These are phyloP conservation scores for Gallirallus australis DNA, from an alignment of 2,797 vertebrate species.

Conservation along the genomic window DNA sequence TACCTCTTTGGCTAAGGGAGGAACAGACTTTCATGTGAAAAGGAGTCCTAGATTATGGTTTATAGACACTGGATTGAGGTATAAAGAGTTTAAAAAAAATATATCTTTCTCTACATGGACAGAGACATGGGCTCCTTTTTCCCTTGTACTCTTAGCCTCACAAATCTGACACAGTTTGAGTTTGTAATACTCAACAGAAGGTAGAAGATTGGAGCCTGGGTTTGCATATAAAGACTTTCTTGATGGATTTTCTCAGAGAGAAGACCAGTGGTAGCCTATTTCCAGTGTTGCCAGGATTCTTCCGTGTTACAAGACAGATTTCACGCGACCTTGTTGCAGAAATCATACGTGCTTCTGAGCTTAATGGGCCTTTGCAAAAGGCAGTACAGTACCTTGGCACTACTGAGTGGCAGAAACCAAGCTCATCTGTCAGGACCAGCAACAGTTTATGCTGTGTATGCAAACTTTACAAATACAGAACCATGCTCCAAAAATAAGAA, in stretches of 20 bases:
- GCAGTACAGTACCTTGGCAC: neutral
- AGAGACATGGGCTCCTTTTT: neutral
- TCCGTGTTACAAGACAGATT: neutral
- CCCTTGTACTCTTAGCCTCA: neutral
- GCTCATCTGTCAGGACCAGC: neutral
- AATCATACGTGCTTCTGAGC: neutral
- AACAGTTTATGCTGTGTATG: neutral
- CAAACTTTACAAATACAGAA: neutral
- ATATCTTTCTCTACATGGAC: neutral
- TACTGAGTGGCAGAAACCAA: neutral
- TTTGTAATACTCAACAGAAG: neutral
- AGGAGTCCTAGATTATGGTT: neutral
- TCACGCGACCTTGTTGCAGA: neutral
- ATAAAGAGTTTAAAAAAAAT: neutral
- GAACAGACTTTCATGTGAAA: neutral
- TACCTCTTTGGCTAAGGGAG: neutral
- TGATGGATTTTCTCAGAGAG: neutral
- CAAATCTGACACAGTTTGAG: neutral
- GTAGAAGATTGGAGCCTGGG: neutral
- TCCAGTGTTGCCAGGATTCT: neutral
- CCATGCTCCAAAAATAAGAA: neutral
- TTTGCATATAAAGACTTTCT: neutral
- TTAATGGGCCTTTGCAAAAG: neutral
- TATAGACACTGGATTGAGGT: neutral
- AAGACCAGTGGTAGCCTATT: neutral